Evolutionary conservation across 1,140 invertebrate species (phyloP), one percentile per base, ranked within the genome.

Genomic region (Chionoecetes opilio): DNA sequence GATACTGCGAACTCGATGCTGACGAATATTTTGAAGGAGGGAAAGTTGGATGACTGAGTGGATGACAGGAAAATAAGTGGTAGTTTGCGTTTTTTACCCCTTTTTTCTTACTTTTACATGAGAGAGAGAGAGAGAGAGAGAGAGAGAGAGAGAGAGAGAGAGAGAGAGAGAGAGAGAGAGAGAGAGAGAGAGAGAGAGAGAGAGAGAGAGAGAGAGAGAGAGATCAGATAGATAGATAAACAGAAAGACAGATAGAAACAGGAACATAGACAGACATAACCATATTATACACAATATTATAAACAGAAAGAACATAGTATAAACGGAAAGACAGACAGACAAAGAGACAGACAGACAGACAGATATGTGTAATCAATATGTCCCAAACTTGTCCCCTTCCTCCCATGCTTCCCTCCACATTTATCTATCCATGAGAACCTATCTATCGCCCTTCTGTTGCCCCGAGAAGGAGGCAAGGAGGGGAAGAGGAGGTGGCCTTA

Each of bases 111-210:
- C n/a, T n/a, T n/a, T n/a, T n/a, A n/a, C n/a, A n/a, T n/a, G 46
- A 53, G 46, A 53, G 46, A 53, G 46, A 53, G 46, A 53, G 46
- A 53, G 46, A 53, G 46, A 53, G 9, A 53, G 46, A 53, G 46
- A 53, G 46, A 53, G 46, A 53, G 46, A 53, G 46, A 53, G 46
- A 53, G 46, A 53, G 46, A 53, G 46, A 53, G 46, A 53, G 46
- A 53, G 46, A 53, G 46, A 53, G 46, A 53, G 84, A 86, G 84
- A 86, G 84, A 86, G 84, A 86, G 84, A 86, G 84, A 86, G 84
- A 86, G 84, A 87, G 85, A 87, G 85, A 87, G 31, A 87, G 85
- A 87, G 85, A 87, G 85, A 87, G 85, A 87, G 85, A 87, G 85
- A 86, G 84, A 86, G 84, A 86, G 84, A 86, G 84, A 86, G 84